These are phyloP conservation scores for Athene noctua DNA, from an alignment of 2,113 vertebrate species.

Conservation along the genomic window DNA sequence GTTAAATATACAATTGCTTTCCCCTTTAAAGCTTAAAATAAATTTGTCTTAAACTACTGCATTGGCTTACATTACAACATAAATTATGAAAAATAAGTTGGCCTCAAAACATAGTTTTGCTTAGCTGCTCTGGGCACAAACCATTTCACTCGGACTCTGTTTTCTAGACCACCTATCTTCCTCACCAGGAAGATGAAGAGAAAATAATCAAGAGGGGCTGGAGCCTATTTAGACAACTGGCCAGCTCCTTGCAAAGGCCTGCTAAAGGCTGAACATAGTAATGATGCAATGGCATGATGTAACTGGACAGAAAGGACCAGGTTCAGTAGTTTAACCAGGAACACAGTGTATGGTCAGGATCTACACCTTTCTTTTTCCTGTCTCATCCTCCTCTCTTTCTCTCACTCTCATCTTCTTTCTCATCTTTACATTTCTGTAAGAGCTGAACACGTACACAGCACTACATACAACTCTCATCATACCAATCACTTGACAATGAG, in stretches of 20 bases:
- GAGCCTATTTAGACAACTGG: conserved; percentile 62
- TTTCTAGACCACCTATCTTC: conserved; percentile 57
- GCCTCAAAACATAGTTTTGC: conserved; percentile 59
- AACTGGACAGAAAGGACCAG: neutral
- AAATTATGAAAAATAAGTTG: conserved; percentile 66
- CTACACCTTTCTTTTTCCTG: neutral
- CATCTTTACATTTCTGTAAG: neutral
- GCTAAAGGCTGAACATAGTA: neutral
- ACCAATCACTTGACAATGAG: neutral
- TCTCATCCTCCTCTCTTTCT: neutral
- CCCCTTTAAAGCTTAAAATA: conserved; percentile 51
- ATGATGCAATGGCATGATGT: neutral
- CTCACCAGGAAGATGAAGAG: conserved; percentile 49
- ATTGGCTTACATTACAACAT: conserved; percentile 56
- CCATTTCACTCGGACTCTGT: conserved; percentile 34
- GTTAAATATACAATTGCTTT: conserved; percentile 64
- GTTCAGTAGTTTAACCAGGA: neutral
- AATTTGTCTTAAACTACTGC: conserved; percentile 59
- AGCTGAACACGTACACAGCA: neutral
- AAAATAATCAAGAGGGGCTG: conserved; percentile 58
- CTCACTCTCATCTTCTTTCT: neutral
- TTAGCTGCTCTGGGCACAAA: conserved; percentile 55
- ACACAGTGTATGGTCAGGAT: accelerated
- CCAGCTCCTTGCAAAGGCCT: conserved; percentile 13
- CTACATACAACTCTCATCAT: neutral